Evolutionary conservation across 2,113 vertebrate species (phyloP).

Genomic region (Hemichromis elongatus): DNA sequence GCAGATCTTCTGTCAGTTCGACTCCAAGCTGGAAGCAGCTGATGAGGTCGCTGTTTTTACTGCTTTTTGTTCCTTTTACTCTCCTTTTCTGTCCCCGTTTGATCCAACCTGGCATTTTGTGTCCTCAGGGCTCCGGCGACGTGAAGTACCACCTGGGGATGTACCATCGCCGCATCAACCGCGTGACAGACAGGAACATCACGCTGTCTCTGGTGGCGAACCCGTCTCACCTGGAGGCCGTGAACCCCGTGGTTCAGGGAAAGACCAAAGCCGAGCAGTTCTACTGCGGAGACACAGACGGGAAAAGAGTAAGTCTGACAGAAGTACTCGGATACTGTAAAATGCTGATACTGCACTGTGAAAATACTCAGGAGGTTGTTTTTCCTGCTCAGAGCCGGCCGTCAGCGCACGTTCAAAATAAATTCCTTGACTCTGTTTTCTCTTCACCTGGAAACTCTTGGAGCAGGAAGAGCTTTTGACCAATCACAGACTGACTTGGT

Average conservation of each 20-base stretch:
- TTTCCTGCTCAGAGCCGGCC: neutral
- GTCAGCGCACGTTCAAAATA: neutral
- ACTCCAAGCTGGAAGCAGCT: slow-evolving; percentile 95
- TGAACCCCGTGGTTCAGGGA: slow-evolving; percentile 93
- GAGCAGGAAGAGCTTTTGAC: neutral
- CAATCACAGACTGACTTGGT: neutral
- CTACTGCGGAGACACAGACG: slow-evolving; percentile 92
- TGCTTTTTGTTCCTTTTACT: neutral
- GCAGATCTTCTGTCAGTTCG: slow-evolving; percentile 98
- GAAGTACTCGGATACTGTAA: neutral
- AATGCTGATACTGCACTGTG: neutral
- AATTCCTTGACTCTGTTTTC: rapidly evolving
- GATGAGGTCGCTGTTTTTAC: slow-evolving; percentile 80
- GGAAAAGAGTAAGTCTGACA: slow-evolving; percentile 81
- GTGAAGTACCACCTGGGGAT: slow-evolving; percentile 98
- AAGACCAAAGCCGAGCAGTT: slow-evolving; percentile 98
- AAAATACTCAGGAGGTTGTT: neutral
- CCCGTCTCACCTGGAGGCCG: slow-evolving; percentile 94
- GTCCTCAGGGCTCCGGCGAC: slow-evolving; percentile 88
- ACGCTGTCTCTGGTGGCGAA: slow-evolving; percentile 94
- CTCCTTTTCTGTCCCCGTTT: neutral
- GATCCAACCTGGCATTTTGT: neutral
- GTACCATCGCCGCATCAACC: slow-evolving; percentile 96
- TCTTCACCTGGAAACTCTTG: neutral
- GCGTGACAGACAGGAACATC: slow-evolving; percentile 92